These are phyloP conservation scores for Cistogaster globosa DNA, from an alignment of 2,888 invertebrate species.

Conservation along the genomic window DNA sequence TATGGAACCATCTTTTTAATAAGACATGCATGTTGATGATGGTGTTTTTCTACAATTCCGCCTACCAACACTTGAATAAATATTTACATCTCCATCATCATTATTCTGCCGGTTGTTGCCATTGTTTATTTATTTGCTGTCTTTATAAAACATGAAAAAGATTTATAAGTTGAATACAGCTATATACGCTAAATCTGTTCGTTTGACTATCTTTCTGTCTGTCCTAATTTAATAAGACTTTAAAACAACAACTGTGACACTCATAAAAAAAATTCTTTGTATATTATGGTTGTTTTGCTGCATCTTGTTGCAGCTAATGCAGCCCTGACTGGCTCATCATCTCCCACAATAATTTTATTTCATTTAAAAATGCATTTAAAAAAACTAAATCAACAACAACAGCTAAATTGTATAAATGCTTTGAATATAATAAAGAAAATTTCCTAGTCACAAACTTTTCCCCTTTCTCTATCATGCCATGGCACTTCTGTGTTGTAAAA, in stretches of 20 bases:
- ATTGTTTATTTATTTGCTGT: constrained; percentile 28
- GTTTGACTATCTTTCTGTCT: background rate
- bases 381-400: background rate
- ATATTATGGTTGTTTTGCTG: constrained; percentile 14
- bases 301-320: constrained; percentile 29
- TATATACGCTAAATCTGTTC: background rate
- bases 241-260: constrained; percentile 37
- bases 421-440: background rate
- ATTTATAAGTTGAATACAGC: constrained; percentile 23
- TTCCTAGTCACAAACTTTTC: background rate
- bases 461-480: background rate
- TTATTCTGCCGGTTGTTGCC: background rate
- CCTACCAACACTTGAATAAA: background rate
- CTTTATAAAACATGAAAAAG: constrained; percentile 18
- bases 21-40: too few species aligned
- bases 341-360: constrained; percentile 45
- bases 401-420: constrained; percentile 11
- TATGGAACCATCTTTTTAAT: too few species aligned
- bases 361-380: background rate
- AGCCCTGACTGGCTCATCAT: constrained; percentile 38
- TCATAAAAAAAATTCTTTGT: constrained; percentile 52
- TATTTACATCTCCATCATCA: background rate
- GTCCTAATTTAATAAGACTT: constrained; percentile 19
- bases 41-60: too few species aligned
- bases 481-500: constrained; percentile 16